Base-by-base conservation (phyloP, 2,113 vertebrate genomes). In the Seriola rivoliana region DNA sequence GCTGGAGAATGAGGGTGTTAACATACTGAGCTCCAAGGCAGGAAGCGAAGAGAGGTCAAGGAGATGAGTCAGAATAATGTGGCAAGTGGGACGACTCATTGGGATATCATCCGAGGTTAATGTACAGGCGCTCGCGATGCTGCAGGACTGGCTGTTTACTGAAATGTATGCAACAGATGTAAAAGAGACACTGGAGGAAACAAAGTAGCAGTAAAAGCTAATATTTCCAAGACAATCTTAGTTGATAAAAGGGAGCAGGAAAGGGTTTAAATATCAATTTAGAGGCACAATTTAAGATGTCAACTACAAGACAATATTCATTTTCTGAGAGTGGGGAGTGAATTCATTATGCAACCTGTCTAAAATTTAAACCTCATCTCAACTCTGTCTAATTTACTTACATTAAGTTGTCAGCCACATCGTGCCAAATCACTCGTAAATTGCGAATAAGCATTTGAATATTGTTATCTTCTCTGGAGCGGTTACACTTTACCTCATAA, bases 1-100 rank as follows among this genome's bases (percentile, higher is more conserved):
- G 71, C 36, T 4, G 77, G 86, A 71, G 81, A 87, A 81, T 58
- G 70, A 66, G 64, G 40, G 85, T 87, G 88, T 87, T 88, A 84
- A 82, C 62, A 36, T 74, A 78, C 75, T 4, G n/a, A 76, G 85
- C 86, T 84, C 42, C 12, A 3, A 80, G 87, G 85, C 60, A 70
- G 77, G 74, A 85, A 65, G 80, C 13, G 79, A 48, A 59, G 71
- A 50, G 85, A 70, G 85, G 88, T 86, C 91, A 91, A 90, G 76
- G 74, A 73, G 85, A 92, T 81, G 85, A 91, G 73, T 88, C 80
- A 82, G 82, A 90, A 85, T 85, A 80, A 91, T 88, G 89, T 78
- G 85, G 64, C 83, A 73, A 88, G 82, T 65, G 71, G 84, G 89
- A 82, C 63, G 32, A 85, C 80, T 80, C 83, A 83, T 10, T 25